Evolutionary conservation across 2,113 vertebrate genomes (phyloP).

Genomic region (Misgurnus mizolepis): DNA sequence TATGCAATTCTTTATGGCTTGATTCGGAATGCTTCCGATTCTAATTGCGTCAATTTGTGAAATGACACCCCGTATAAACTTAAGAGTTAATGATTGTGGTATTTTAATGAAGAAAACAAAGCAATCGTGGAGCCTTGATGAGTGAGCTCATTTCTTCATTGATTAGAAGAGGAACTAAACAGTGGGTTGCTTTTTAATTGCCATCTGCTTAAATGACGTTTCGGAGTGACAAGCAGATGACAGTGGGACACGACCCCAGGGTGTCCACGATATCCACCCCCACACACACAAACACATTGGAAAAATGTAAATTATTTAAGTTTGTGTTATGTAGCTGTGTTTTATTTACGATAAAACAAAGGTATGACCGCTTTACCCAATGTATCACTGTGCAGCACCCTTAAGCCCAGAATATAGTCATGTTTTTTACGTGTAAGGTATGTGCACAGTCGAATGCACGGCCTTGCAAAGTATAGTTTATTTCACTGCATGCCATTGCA

Average conservation of each 20-base stretch:
- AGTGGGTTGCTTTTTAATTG: constrained; percentile 35
- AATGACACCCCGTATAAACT: constrained; percentile 1
- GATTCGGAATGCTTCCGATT: background rate
- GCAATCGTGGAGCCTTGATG: constrained; percentile 32
- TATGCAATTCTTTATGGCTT: background rate
- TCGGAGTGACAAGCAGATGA: constrained; percentile 18
- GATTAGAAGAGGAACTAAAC: constrained; percentile 35
- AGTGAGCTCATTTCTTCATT: constrained; percentile 36
- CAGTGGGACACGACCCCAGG: constrained; percentile 6
- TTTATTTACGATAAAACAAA: too few species aligned
- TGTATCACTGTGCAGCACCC: too few species aligned
- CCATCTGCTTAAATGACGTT: constrained; percentile 30
- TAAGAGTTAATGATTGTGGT: constrained; percentile 8
- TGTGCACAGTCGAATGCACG: too few species aligned
- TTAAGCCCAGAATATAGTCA: too few species aligned
- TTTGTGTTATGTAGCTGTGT: too few species aligned
- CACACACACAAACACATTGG: background rate
- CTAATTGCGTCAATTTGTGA: constrained; percentile 23
- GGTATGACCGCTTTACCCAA: too few species aligned
- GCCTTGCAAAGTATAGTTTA: too few species aligned
- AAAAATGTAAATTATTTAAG: background rate
- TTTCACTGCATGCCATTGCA: too few species aligned
- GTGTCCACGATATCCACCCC: background rate
- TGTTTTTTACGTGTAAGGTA: too few species aligned
- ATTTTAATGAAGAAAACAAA: constrained; percentile 23